phyloP scores from a whole-genome alignment of 2,888 invertebrate species.

The Hyposoter dolosus region DNA sequence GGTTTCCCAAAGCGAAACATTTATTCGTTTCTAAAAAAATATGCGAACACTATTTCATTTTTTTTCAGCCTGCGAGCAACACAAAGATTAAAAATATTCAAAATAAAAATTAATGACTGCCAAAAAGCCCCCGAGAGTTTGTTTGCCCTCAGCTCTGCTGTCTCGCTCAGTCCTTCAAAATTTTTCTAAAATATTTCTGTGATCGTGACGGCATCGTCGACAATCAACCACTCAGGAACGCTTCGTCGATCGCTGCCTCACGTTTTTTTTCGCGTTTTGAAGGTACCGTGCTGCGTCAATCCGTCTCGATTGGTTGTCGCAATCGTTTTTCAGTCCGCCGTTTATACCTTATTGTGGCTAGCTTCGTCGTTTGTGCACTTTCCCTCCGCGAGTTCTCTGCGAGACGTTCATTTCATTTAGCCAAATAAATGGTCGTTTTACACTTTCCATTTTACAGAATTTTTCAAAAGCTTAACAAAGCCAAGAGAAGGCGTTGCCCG shows the following conservation, averaged over 20 bases:
- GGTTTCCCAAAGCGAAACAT: too few species aligned
- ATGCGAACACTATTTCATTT: too few species aligned
- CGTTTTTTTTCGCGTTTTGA: conserved; percentile 53
- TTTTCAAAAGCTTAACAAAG: too few species aligned
- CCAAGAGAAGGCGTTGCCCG: too few species aligned
- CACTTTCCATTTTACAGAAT: neutral
- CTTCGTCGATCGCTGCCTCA: conserved; percentile 69
- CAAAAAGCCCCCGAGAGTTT: neutral
- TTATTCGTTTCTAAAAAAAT: too few species aligned
- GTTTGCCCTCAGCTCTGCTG: neutral
- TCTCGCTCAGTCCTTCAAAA: neutral
- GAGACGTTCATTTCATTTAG: neutral
- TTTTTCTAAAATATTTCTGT: conserved; percentile 33
- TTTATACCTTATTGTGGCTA: conserved; percentile 35
- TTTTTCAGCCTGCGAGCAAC: too few species aligned
- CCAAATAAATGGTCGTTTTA: neutral
- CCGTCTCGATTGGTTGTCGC: conserved; percentile 74
- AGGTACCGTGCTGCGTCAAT: conserved; percentile 68
- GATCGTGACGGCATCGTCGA: conserved; percentile 35
- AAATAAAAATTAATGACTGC: neutral
- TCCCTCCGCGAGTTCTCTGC: conserved; percentile 56
- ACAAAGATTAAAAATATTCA: too few species aligned
- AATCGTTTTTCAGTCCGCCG: conserved; percentile 57
- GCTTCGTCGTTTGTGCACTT: conserved; percentile 14
- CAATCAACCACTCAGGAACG: conserved; percentile 6